Evolutionary conservation across 2,888 invertebrate genomes (phyloP).

Genomic region (Habrosyne pyritoides): DNA sequence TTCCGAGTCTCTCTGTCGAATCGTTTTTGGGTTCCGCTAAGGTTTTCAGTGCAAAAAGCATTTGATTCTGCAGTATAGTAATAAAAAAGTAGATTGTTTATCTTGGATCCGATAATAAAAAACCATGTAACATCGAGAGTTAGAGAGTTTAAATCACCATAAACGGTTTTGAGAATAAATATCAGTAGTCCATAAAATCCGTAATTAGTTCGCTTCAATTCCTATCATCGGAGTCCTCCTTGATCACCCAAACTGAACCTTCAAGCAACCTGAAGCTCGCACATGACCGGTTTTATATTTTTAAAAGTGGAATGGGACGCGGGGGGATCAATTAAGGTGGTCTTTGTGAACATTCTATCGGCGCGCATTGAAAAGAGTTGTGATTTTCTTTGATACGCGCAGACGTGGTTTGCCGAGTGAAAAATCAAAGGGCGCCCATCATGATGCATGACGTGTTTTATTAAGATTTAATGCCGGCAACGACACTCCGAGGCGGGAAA

Average conservation of each 20-base stretch:
- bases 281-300: constrained; percentile 50
- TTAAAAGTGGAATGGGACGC: constrained; percentile 56
- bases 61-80: no score
- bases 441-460: constrained; percentile 81
- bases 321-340: constrained; percentile 77
- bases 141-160: no score
- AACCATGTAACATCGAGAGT: no score
- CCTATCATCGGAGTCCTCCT: constrained; percentile 20
- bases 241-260: constrained; percentile 28
- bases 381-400: constrained; percentile 81
- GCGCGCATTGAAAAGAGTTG: constrained; percentile 83
- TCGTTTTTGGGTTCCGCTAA: neutral
- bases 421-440: constrained; percentile 79
- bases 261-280: constrained; percentile 35
- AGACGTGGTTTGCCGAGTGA: constrained; percentile 82
- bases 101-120: no score
- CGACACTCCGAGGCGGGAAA: constrained; percentile 82
- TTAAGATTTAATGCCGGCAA: constrained; percentile 83
- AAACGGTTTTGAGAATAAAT: neutral
- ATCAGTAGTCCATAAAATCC: neutral
- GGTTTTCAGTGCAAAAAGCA: no score
- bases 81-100: no score
- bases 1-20: constrained; percentile 25
- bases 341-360: constrained; percentile 79
- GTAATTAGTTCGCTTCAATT: neutral